phyloP scores from a whole-genome alignment of 2,888 invertebrate genomes.

The Ophonus ardosiacus region DNA sequence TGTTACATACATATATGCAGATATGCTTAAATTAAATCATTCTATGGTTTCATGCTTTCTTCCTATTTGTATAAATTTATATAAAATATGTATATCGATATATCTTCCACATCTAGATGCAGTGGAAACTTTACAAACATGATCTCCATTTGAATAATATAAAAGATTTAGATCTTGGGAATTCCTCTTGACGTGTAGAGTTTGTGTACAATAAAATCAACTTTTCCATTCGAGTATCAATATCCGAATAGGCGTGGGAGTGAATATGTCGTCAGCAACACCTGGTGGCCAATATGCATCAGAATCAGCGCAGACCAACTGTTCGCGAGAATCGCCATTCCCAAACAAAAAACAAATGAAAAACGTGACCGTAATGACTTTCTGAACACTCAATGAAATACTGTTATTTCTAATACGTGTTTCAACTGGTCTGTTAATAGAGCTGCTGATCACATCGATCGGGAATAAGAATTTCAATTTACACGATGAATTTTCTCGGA shows the following conservation, averaged over 20 bases:
- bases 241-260: constrained; percentile 24
- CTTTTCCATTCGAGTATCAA: constrained; percentile 11
- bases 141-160: neutral
- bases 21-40: too few relatives aligned
- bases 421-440: constrained; percentile 17
- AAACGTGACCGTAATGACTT: constrained; percentile 52
- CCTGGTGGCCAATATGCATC: constrained; percentile 17
- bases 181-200: constrained; percentile 26
- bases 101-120: neutral
- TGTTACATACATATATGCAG: too few relatives aligned
- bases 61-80: neutral
- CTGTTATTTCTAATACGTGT: constrained; percentile 41
- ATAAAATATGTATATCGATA: neutral
- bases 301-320: neutral
- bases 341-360: constrained; percentile 47
- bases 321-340: constrained; percentile 37
- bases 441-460: constrained; percentile 9
- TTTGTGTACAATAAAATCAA: constrained; percentile 29
- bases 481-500: neutral
- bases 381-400: constrained; percentile 48
- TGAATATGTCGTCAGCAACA: constrained; percentile 31
- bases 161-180: neutral
- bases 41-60: too few relatives aligned
- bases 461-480: neutral
- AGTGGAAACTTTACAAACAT: neutral